A percentile compares a stretch with the other conserved stretches of the same genome.
Evolutionary conservation across 2,888 invertebrate genomes (phyloP).

Genomic region (Morpho achilles): DNA sequence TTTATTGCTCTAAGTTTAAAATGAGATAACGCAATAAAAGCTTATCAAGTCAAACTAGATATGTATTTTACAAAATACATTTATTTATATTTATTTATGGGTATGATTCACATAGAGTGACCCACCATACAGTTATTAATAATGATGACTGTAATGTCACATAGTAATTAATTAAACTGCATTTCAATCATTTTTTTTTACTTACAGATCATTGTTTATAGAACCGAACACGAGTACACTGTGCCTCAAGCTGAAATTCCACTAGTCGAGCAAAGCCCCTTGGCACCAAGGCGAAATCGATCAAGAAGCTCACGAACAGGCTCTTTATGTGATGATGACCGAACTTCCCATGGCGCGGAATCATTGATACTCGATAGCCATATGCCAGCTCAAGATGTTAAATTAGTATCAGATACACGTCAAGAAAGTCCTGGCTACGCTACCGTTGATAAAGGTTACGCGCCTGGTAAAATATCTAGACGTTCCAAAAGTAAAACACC

Average conservation of each 20-base stretch:
- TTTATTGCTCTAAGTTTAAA: no score
- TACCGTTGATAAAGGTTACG: constrained; percentile 85
- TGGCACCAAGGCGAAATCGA: constrained; percentile 79
- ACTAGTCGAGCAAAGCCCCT: constrained; percentile 78
- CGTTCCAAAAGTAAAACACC: constrained; percentile 77
- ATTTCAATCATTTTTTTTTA: constrained; percentile 9
- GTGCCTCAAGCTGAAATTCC: constrained; percentile 77
- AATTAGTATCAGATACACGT: constrained; percentile 59
- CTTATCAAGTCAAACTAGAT: no score
- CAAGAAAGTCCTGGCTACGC: constrained; percentile 84
- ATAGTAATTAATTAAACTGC: no score
- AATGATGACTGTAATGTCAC: no score
- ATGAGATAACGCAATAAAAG: no score
- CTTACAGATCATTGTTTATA: constrained; percentile 82
- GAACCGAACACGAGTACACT: constrained; percentile 82
- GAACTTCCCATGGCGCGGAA: constrained; percentile 85
- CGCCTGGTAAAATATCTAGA: constrained; percentile 79
- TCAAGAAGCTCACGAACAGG: constrained; percentile 74
- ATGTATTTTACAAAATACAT: no score
- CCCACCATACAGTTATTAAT: no score
- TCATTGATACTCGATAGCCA: constrained; percentile 79
- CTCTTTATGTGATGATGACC: constrained; percentile 83
- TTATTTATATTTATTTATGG: no score
- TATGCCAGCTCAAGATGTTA: constrained; percentile 47
- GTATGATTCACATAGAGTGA: no score